Evolutionary conservation across 2,797 vertebrate species (phyloP).

Genomic region (Heteromormyrus szaboi): DNA sequence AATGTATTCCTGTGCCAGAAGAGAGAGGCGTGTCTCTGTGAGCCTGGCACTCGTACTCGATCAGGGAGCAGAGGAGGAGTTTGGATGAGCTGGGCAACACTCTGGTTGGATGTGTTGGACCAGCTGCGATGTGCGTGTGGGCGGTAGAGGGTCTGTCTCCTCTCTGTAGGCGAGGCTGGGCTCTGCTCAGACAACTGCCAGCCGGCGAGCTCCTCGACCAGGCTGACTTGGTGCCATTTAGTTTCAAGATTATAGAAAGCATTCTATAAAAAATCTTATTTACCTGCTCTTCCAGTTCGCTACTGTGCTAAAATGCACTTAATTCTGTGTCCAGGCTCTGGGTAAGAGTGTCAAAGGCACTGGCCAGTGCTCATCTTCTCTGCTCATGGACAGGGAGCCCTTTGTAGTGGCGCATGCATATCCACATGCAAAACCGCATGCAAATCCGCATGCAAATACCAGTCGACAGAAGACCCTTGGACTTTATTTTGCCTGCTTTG

Average conservation of each 20-base stretch:
- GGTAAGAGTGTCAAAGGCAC: background rate
- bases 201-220: background rate
- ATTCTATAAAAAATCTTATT: background rate
- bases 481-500: background rate
- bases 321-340: background rate
- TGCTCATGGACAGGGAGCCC: background rate
- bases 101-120: background rate
- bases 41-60: background rate
- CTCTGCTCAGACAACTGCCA: background rate
- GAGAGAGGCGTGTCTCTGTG: background rate
- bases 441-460: background rate
- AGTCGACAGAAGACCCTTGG: background rate
- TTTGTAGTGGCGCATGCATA: background rate
- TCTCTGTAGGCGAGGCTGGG: background rate
- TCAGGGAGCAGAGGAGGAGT: background rate
- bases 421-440: background rate
- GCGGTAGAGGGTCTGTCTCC: background rate
- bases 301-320: background rate
- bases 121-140: background rate
- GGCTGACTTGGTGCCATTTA: background rate
- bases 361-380: background rate
- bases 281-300: background rate
- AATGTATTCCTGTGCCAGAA: background rate
- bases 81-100: background rate
- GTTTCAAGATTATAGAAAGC: background rate